Evolutionary conservation across 35 echinoderm and acorn worm genomes (phyloP).

Genomic region (Heliocidaris tuberculata): DNA sequence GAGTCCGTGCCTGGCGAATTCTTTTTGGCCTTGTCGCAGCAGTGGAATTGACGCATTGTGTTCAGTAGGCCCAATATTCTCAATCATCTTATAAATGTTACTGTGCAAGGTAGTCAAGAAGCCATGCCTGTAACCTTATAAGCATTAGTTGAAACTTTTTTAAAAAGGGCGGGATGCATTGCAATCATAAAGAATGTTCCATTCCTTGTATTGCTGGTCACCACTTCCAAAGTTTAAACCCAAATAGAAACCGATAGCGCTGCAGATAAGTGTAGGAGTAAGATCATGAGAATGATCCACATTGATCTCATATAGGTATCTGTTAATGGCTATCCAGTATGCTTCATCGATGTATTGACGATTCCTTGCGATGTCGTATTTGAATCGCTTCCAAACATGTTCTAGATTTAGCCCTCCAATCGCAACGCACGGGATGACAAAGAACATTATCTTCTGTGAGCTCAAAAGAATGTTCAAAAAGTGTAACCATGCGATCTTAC

Average conservation of each 20-base stretch:
- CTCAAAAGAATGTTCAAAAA: conserved; percentile 53
- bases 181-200: no score
- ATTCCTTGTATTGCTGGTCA: neutral
- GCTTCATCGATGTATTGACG: neutral
- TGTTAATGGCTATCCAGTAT: conserved; percentile 36
- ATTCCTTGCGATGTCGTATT: neutral
- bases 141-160: no score
- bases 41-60: no score
- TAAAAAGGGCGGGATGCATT: no score
- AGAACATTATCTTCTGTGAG: neutral
- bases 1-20: no score
- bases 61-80: no score
- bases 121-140: no score
- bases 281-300: neutral
- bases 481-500: neutral
- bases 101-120: no score
- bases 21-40: no score
- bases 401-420: conserved; percentile 32
- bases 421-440: no score
- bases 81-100: no score
- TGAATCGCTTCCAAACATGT: conserved; percentile 44
- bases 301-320: conserved; percentile 1
- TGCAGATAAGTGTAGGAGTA: conserved; percentile 52
- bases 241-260: conserved; percentile 39
- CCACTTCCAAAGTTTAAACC: neutral